These are phyloP conservation scores for Blastobasis lacticolella DNA, from an alignment of 2,888 invertebrate genomes.

Conservation along the genomic window DNA sequence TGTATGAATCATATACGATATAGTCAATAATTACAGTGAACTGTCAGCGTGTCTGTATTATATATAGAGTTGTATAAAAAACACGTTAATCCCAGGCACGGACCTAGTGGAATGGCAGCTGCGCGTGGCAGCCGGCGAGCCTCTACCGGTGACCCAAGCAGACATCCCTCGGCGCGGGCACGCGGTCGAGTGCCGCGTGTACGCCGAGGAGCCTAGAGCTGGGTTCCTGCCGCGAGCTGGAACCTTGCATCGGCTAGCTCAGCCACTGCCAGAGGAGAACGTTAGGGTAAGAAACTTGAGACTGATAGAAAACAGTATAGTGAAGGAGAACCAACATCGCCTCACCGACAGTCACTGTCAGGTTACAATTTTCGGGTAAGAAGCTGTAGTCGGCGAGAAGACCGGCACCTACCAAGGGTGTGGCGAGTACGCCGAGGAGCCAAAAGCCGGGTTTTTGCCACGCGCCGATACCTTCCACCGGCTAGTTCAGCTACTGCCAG, in stretches of 20 bases:
- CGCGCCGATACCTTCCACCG: constrained; percentile 90
- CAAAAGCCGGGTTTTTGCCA: constrained; percentile 89
- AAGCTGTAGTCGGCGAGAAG: too few relatives aligned
- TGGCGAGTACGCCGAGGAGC: constrained; percentile 97
- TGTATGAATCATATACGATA: too few relatives aligned
- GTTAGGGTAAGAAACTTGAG: constrained; percentile 74
- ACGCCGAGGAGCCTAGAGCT: constrained; percentile 89
- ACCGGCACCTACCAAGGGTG: too few relatives aligned
- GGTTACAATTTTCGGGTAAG: too few relatives aligned
- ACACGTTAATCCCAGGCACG: constrained; percentile 63
- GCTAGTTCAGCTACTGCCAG: constrained; percentile 80
- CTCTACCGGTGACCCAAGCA: constrained; percentile 84
- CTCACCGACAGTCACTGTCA: too few relatives aligned
- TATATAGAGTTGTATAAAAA: too few relatives aligned
- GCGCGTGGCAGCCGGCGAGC: constrained; percentile 90
- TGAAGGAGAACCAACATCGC: too few relatives aligned
- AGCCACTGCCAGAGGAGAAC: constrained; percentile 78
- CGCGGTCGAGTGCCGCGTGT: constrained; percentile 96
- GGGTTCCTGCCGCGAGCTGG: constrained; percentile 97
- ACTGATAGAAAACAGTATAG: not conserved
- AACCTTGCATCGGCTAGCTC: constrained; percentile 80
- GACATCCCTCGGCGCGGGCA: constrained; percentile 87
- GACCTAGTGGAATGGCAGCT: constrained; percentile 99
- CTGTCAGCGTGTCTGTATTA: too few relatives aligned
- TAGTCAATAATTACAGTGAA: too few relatives aligned